These are phyloP conservation scores for Xenus cinereus DNA, from an alignment of 2,113 vertebrate species.

Conservation along the genomic window DNA sequence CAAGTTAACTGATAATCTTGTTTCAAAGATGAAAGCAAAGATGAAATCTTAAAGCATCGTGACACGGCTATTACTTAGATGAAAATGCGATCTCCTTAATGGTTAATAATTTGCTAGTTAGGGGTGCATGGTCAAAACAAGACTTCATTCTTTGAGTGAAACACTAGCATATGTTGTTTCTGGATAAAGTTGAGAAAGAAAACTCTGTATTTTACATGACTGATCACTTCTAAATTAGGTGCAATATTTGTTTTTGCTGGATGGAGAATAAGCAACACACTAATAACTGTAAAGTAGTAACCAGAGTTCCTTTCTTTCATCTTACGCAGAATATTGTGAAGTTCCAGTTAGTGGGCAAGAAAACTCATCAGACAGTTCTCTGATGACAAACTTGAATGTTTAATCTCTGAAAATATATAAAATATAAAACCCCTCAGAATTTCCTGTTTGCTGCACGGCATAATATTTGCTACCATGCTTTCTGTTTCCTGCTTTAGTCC, in stretches of 20 bases:
- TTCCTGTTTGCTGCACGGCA: not conserved
- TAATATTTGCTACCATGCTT: not conserved
- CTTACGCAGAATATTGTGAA: not conserved
- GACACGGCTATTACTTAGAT: not conserved
- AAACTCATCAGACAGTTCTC: not conserved
- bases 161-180: not conserved
- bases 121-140: not conserved
- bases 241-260: not conserved
- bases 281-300: not conserved
- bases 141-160: not conserved
- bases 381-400: not conserved
- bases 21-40: not conserved
- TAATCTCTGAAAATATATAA: not conserved
- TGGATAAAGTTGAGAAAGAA: not conserved
- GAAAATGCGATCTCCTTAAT: not conserved
- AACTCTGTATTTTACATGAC: not conserved
- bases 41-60: not conserved
- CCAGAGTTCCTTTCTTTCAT: not conserved
- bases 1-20: not conserved
- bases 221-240: not conserved
- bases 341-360: not conserved
- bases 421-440: rapidly evolving
- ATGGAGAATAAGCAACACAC: not conserved
- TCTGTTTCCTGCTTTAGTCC: not conserved
- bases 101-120: not conserved